phyloP scores from a whole-genome alignment of 2,888 invertebrate species.

The Boloria selene region DNA sequence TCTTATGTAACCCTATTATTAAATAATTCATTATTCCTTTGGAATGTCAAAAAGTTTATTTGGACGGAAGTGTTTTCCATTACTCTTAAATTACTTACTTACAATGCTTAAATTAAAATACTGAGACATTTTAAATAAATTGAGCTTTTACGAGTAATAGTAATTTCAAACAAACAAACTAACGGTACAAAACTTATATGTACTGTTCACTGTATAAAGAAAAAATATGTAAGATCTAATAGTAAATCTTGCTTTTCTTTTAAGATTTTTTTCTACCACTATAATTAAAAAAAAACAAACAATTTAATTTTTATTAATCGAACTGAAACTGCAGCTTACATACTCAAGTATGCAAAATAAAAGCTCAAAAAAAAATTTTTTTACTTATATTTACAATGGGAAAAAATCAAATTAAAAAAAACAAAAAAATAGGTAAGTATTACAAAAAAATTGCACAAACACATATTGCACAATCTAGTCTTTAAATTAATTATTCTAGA shows the following conservation, averaged over 20 bases:
- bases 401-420: neutral
- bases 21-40: conserved; percentile 67
- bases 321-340: too few species aligned
- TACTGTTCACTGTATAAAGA: too few species aligned
- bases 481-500: conserved; percentile 1
- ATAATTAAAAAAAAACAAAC: too few species aligned
- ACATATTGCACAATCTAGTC: conserved; percentile 29
- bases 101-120: conserved; percentile 45
- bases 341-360: too few species aligned
- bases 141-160: conserved; percentile 1
- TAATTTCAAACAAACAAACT: too few species aligned
- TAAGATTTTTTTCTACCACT: too few species aligned
- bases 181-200: too few species aligned
- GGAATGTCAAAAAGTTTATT: conserved; percentile 69
- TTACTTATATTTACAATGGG: neutral
- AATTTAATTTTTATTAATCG: too few species aligned
- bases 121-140: conserved; percentile 44
- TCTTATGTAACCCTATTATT: conserved; percentile 33
- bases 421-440: conserved; percentile 3
- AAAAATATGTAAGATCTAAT: too few species aligned
- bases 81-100: conserved; percentile 32
- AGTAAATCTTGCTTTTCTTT: too few species aligned
- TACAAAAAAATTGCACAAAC: conserved; percentile 22
- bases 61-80: conserved; percentile 67
- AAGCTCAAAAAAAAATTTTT: neutral